Conservation (phyloP, 2,888 invertebrate species). For the Drosophila leonis region DNA sequence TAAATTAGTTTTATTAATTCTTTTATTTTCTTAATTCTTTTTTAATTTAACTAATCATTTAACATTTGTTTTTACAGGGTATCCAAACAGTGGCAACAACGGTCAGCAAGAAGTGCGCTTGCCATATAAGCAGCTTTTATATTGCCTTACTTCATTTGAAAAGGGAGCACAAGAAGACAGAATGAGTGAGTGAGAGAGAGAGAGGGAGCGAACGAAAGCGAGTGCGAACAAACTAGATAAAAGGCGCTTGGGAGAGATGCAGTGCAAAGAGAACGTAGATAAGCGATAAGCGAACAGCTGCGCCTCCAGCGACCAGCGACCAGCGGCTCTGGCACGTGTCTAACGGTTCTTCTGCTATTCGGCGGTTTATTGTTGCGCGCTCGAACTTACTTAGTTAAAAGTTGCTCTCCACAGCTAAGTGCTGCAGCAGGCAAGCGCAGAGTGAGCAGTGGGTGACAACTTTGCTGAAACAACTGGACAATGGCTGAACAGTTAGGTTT, state of each 20-base stretch:
- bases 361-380: slow-evolving; percentile 60
- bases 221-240: background rate
- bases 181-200: background rate
- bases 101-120: slow-evolving; percentile 28
- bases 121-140: slow-evolving; percentile 69
- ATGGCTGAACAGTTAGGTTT: slow-evolving; percentile 33
- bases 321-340: slow-evolving; percentile 56
- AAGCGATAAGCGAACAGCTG: slow-evolving; percentile 63
- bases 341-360: slow-evolving; percentile 37
- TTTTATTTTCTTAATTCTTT: background rate
- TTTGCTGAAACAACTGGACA: slow-evolving; percentile 49
- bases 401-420: slow-evolving; percentile 19
- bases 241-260: background rate
- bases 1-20: too few species aligned
- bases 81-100: slow-evolving; percentile 13
- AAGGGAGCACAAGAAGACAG: slow-evolving; percentile 10
- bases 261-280: slow-evolving; percentile 16
- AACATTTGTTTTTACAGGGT: background rate
- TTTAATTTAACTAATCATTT: background rate
- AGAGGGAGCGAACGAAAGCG: background rate
- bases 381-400: slow-evolving; percentile 65
- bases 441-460: slow-evolving; percentile 30
- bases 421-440: background rate
- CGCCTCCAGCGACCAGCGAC: slow-evolving; percentile 34
- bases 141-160: slow-evolving; percentile 68